These are phyloP conservation scores for Drosophila meridionalis DNA, from an alignment of 2,888 invertebrate genomes.

Conservation along the genomic window DNA sequence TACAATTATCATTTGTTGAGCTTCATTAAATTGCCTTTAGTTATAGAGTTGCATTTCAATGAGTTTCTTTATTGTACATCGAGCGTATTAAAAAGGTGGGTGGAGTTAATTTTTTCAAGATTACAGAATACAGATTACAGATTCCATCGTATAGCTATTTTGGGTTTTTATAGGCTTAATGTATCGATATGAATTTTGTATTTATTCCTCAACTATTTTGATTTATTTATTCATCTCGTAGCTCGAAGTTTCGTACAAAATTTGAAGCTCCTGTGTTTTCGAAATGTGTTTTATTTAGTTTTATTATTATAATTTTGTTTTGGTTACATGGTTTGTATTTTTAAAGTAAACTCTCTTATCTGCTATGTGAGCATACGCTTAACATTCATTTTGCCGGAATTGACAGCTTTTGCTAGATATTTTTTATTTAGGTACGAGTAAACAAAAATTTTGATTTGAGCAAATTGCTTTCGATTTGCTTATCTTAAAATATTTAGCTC, in stretches of 20 bases:
- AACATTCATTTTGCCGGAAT: constrained; percentile 54
- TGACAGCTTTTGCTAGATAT: constrained; percentile 60
- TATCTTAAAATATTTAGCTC: constrained; percentile 28
- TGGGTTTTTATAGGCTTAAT: constrained; percentile 43
- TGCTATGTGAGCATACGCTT: constrained; percentile 32
- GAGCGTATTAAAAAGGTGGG: constrained; percentile 53
- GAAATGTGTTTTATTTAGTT: not conserved
- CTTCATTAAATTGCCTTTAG: constrained; percentile 10
- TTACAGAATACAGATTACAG: constrained; percentile 35
- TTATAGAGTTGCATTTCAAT: constrained; percentile 24
- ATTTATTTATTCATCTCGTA: constrained; percentile 27
- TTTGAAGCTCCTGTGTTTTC: constrained; percentile 63
- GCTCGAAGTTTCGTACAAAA: constrained; percentile 67
- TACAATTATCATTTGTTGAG: constrained; percentile 7
- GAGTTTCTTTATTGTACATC: constrained; percentile 39
- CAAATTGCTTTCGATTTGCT: constrained; percentile 57
- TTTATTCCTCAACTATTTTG: constrained; percentile 7
- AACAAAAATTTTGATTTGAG: constrained; percentile 53
- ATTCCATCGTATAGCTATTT: constrained; percentile 49
- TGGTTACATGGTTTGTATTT: constrained; percentile 4
- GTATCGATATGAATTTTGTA: constrained; percentile 67
- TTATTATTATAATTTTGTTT: constrained; percentile 1
- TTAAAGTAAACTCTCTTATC: constrained; percentile 54
- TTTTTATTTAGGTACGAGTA: constrained; percentile 13
- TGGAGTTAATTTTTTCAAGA: constrained; percentile 42